phyloP scores from a whole-genome alignment of 53 echinoderm and acorn worm species.

The Zoroaster sp. region DNA sequence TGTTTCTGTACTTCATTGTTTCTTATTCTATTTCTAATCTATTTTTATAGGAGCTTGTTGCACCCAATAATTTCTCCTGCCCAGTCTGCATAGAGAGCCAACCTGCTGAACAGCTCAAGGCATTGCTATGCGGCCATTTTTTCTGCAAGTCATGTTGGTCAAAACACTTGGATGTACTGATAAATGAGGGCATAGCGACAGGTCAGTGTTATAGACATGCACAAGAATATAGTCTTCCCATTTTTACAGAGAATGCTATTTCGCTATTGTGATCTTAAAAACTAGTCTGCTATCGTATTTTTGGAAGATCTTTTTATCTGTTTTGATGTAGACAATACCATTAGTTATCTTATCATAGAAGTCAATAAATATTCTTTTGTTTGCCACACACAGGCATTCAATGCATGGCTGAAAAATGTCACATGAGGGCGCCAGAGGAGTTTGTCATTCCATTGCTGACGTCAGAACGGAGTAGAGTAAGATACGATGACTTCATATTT shows the following conservation, averaged over 20 bases:
- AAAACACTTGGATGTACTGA: conserved; percentile 71
- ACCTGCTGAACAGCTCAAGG: conserved; percentile 69
- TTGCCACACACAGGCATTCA: conserved; percentile 73
- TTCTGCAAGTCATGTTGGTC: conserved; percentile 95
- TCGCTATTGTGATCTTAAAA: too few species aligned
- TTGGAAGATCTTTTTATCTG: not conserved
- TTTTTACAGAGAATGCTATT: too few species aligned
- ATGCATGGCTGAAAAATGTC: conserved; percentile 95
- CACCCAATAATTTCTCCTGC: conserved; percentile 66
- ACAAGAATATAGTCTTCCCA: too few species aligned
- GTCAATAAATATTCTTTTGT: not conserved
- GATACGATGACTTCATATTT: conserved; percentile 86
- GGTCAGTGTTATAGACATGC: conserved; percentile 44
- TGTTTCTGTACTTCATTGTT: too few species aligned
- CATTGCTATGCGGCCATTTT: conserved; percentile 82
- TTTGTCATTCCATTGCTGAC: conserved; percentile 86
- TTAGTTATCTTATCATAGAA: not conserved
- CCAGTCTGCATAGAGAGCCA: conserved; percentile 82
- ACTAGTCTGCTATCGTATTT: too few species aligned
- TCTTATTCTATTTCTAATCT: not conserved
- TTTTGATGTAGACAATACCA: not conserved
- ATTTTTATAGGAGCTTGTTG: conserved; percentile 52
- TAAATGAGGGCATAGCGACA: conserved; percentile 84
- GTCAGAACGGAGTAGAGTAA: conserved; percentile 55
- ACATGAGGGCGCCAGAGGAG: conserved; percentile 89